A percentile compares a stretch with the other conserved stretches of the same genome.
phyloP scores from a whole-genome alignment of 1,140 invertebrate species.

The Drosophila eugracilis region DNA sequence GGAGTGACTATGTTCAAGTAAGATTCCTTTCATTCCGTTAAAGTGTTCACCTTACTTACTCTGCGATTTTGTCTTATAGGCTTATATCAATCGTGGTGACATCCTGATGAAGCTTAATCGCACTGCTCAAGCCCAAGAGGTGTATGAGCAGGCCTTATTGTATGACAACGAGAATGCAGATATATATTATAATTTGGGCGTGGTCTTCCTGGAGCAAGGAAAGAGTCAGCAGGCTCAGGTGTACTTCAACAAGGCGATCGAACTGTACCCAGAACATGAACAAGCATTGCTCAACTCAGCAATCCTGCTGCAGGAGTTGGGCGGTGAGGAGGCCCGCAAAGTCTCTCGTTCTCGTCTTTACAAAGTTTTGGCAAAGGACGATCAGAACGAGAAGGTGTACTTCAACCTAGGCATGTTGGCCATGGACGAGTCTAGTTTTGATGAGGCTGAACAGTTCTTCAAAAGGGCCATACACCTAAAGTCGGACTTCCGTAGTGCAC shows the following conservation, averaged over 20 bases:
- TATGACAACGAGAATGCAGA: constrained; percentile 98
- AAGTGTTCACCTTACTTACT: neutral
- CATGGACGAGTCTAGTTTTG: constrained; percentile 96
- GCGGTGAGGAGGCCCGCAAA: constrained; percentile 91
- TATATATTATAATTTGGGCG: constrained; percentile 99
- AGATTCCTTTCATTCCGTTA: neutral
- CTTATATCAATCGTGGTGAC: constrained; percentile 98
- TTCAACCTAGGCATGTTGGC: constrained; percentile 98
- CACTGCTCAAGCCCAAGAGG: constrained; percentile 97
- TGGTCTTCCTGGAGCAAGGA: constrained; percentile 96
- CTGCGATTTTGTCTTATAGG: constrained; percentile 87
- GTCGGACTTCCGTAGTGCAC: constrained; percentile 94
- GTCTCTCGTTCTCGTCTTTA: constrained; percentile 92
- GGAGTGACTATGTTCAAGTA: constrained; percentile 94
- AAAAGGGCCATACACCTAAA: constrained; percentile 93
- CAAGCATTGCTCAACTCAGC: constrained; percentile 98
- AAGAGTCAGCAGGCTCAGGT: constrained; percentile 95
- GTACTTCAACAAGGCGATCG: constrained; percentile 96
- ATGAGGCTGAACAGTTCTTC: constrained; percentile 95
- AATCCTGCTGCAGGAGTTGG: constrained; percentile 95
- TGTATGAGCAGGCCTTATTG: constrained; percentile 96
- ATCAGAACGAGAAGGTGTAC: constrained; percentile 94
- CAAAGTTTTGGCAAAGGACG: constrained; percentile 92
- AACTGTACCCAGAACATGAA: constrained; percentile 97
- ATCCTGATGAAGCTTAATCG: constrained; percentile 97